Evolutionary conservation across 2,888 invertebrate genomes (phyloP), one percentile per base, ranked within the genome.

Genomic region (Caenorhabditis panamensis): DNA sequence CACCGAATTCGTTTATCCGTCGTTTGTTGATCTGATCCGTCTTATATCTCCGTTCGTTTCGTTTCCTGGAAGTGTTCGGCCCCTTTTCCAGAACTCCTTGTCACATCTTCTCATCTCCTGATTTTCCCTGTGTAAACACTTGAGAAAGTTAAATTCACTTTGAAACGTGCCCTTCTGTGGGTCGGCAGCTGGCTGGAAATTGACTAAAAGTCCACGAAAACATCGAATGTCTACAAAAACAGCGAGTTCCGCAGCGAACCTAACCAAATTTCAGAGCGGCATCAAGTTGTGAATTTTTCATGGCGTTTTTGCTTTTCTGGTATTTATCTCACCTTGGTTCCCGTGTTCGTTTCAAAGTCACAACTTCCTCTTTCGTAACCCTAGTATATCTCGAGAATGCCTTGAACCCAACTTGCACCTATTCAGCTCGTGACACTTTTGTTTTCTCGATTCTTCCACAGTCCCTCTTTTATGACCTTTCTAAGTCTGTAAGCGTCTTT

Each of bases 1-100:
- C n/a, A n/a, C n/a, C n/a, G n/a, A 71, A 62, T 71, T 56, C 54
- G 62, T 62, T 61, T 62, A 61, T 71, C 26, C 37, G 51, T 56
- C n/a, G 20, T 68, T 28, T 58, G 26, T 68, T 47, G 44, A 56
- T 44, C 51, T 9, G 41, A 41, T 41, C 41, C 41, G 41, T 16
- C 41, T 41, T 41, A 41, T 31, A 9, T 31, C 4, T 31, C 31
- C 31, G 31, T 31, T n/a, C 36, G 36, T 16, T 6, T 13, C 41
- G 41, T 16, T 41, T 31, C 31, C 31, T 4, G 9, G 31, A 31
- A 31, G 41, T 41, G 5, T 41, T 13, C 41, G 13, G 41, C 13
- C 41, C 41, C 41, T 41, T 13, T 41, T 13, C 47, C 37, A 44
- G 18, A 59, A 44, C 59, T 59, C 49, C 68, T n/a, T 47, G n/a